phyloP scores from a whole-genome alignment of 2,113 vertebrate species.

The Pangasianodon hypophthalmus region DNA sequence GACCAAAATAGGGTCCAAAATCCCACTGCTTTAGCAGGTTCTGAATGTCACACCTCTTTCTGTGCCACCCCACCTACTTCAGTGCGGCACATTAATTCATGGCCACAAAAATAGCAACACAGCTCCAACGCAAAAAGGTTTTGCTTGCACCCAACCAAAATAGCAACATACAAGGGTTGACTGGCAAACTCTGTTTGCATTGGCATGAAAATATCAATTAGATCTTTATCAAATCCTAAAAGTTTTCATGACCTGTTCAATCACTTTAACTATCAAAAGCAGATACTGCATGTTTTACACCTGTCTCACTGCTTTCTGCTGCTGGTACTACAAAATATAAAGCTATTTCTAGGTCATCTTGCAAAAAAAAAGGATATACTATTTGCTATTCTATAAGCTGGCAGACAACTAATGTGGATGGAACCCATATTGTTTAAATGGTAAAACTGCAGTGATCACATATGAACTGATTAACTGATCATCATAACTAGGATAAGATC shows the following conservation, averaged over 20 bases:
- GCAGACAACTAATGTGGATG: neutral
- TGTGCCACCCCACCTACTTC: neutral
- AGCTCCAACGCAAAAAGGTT: neutral
- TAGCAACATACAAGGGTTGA: neutral
- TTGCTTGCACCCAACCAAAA: neutral
- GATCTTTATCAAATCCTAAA: neutral
- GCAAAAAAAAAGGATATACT: neutral
- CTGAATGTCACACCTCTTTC: neutral
- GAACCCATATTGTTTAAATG: neutral
- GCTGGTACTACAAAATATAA: neutral
- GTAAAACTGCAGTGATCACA: neutral
- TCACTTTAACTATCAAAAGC: neutral
- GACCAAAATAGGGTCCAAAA: neutral
- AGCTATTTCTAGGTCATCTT: neutral
- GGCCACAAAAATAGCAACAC: neutral
- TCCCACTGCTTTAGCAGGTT: neutral
- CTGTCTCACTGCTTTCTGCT: neutral
- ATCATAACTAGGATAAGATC: neutral
- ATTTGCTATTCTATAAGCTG: neutral
- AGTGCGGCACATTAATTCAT: neutral
- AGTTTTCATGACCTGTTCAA: neutral
- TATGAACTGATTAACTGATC: neutral
- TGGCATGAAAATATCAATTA: neutral
- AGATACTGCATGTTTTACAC: neutral
- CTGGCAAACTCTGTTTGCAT: neutral